A percentile compares a stretch with the other conserved stretches of the same genome.
phyloP scores from a whole-genome alignment of 2,113 vertebrate species.

The Hippolais icterina region DNA sequence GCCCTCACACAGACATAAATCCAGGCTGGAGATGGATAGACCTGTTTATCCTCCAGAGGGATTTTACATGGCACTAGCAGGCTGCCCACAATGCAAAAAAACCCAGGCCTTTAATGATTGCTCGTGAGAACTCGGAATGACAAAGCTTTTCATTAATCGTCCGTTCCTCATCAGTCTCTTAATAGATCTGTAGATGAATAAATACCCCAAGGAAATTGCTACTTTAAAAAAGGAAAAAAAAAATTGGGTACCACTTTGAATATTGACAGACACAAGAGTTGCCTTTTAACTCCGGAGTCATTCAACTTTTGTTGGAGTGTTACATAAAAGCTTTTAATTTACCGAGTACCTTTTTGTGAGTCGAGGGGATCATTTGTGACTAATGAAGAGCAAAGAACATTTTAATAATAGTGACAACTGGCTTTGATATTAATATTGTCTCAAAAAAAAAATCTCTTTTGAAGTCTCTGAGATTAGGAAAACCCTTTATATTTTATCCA shows the following conservation, averaged over 20 bases:
- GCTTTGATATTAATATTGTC: constrained; percentile 68
- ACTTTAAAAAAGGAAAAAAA: neutral
- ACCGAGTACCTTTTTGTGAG: constrained; percentile 62
- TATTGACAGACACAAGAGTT: constrained; percentile 58
- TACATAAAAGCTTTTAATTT: constrained; percentile 71
- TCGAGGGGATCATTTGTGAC: constrained; percentile 65
- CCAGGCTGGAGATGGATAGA: neutral
- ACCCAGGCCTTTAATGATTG: constrained; percentile 17
- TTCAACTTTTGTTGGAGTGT: constrained; percentile 65
- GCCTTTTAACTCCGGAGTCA: constrained; percentile 58
- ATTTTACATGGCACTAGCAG: neutral
- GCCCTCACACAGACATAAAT: neutral
- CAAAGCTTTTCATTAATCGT: constrained; percentile 27
- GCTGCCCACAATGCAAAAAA: constrained; percentile 12
- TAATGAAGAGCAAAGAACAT: constrained; percentile 64
- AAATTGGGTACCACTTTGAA: constrained; percentile 45
- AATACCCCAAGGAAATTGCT: constrained; percentile 49
- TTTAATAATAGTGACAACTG: constrained; percentile 72
- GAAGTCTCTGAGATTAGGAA: constrained; percentile 64
- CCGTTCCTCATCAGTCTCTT: constrained; percentile 31
- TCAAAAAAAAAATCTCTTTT: constrained; percentile 61
- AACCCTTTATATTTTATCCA: constrained; percentile 63
- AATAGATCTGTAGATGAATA: constrained; percentile 53
- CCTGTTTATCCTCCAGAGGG: constrained; percentile 30
- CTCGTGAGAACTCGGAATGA: neutral